These are phyloP conservation scores for Actenoides hombroni DNA, from an alignment of 2,113 vertebrate species.

Conservation along the genomic window DNA sequence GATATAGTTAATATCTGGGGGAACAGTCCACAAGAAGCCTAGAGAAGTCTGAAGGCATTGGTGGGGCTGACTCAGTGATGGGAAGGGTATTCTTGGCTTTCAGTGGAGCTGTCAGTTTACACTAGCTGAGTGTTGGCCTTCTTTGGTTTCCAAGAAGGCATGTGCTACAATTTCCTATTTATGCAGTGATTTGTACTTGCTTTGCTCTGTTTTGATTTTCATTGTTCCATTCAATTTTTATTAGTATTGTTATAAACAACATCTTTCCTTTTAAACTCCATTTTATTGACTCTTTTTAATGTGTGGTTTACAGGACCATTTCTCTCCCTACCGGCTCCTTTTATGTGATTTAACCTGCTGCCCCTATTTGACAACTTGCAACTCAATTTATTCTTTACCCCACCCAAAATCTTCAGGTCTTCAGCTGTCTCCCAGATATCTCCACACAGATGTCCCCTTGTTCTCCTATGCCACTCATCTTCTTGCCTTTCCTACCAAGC, in stretches of 20 bases:
- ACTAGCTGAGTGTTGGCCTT: not conserved
- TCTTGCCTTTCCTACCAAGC: not conserved
- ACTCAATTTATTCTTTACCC: not conserved
- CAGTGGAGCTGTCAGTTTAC: not conserved
- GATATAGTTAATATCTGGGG: not conserved
- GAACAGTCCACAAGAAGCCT: not conserved
- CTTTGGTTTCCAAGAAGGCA: not conserved
- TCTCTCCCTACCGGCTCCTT: not conserved
- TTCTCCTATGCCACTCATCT: not conserved
- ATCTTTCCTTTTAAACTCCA: not conserved
- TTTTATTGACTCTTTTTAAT: not conserved
- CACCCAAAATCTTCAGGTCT: not conserved
- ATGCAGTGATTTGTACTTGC: not conserved
- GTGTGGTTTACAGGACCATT: not conserved
- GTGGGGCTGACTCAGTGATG: not conserved
- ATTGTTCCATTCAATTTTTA: not conserved
- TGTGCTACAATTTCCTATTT: not conserved
- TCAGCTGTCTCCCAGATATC: not conserved
- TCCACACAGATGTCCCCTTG: not conserved
- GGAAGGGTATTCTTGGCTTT: not conserved
- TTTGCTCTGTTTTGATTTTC: not conserved
- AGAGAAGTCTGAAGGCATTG: not conserved
- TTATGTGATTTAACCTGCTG: not conserved
- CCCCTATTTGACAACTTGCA: not conserved
- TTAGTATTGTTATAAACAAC: not conserved